Conservation (phyloP, 2,888 invertebrate genomes). For the Amiota minor region DNA sequence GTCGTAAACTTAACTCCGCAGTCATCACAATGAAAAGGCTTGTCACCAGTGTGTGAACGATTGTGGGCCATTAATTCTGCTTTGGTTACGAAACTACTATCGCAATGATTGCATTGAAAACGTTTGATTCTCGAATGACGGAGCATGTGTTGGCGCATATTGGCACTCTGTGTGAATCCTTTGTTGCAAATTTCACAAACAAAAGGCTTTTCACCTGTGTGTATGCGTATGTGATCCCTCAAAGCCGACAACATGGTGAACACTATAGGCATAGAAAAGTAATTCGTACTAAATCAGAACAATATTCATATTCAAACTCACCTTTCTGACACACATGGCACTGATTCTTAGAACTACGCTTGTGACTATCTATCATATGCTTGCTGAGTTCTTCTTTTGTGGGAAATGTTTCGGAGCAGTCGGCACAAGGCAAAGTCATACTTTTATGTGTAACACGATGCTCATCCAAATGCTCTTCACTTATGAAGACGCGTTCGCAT, state of each 20-base stretch:
- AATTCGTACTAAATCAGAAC: background rate
- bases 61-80: conserved; percentile 76
- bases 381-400: conserved; percentile 73
- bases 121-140: conserved; percentile 76
- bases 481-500: conserved; percentile 76
- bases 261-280: conserved; percentile 53
- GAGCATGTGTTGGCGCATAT: conserved; percentile 77
- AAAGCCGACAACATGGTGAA: conserved; percentile 77
- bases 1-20: conserved; percentile 77
- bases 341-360: conserved; percentile 74
- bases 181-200: conserved; percentile 76
- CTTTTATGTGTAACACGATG: conserved; percentile 73
- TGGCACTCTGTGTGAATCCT: conserved; percentile 78
- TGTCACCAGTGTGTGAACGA: conserved; percentile 78
- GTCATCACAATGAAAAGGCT: conserved; percentile 77
- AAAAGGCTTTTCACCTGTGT: conserved; percentile 78
- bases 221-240: conserved; percentile 76
- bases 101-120: conserved; percentile 73
- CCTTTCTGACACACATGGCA: conserved; percentile 73
- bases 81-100: conserved; percentile 74
- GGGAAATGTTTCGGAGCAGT: conserved; percentile 73
- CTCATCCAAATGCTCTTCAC: conserved; percentile 75
- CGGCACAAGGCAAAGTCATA: conserved; percentile 59
- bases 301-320: conserved; percentile 36
- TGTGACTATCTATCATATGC: conserved; percentile 74